Evolutionary conservation across 2,797 vertebrate genomes (phyloP).

Genomic region (Helicolenus hilgendorfi): DNA sequence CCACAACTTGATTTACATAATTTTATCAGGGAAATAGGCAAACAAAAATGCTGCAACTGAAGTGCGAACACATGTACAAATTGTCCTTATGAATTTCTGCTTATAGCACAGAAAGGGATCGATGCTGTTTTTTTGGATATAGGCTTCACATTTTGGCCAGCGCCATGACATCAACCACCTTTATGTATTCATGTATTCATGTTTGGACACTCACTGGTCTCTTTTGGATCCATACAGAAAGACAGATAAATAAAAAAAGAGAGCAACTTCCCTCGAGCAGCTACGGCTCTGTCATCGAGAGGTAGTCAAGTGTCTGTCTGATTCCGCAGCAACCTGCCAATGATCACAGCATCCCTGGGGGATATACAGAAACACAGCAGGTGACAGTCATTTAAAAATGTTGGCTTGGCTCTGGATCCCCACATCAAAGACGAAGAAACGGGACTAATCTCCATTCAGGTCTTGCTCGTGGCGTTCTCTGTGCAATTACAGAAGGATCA

Average conservation of each 20-base stretch:
- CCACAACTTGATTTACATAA: conserved; percentile 71
- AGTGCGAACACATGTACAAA: conserved; percentile 7
- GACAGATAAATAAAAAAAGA: conserved; percentile 40
- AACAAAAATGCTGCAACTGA: conserved; percentile 43
- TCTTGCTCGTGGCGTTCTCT: conserved; percentile 67
- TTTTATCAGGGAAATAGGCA: conserved; percentile 58
- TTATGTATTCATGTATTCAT: conserved; percentile 15
- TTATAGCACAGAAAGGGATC: conserved; percentile 8
- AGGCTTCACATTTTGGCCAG: background rate
- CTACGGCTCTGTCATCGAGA: conserved; percentile 59
- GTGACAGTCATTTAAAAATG: conserved; percentile 81
- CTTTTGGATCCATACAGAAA: conserved; percentile 35
- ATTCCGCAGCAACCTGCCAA: conserved; percentile 74
- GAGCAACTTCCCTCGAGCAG: conserved; percentile 32
- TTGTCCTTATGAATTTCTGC: conserved; percentile 18
- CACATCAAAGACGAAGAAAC: conserved; percentile 80
- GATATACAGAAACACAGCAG: conserved; percentile 79
- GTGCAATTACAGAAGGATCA: conserved; percentile 65
- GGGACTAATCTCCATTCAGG: conserved; percentile 76
- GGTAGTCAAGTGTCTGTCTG: conserved; percentile 71
- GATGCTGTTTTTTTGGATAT: background rate
- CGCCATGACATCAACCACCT: background rate
- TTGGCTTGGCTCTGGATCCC: conserved; percentile 67
- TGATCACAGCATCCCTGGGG: conserved; percentile 75
- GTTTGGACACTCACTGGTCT: conserved; percentile 47